Percentiles rank a stretch among this genome's conserved stretches.
phyloP scores from a whole-genome alignment of 2,113 vertebrate genomes.

The Excalfactoria chinensis region DNA sequence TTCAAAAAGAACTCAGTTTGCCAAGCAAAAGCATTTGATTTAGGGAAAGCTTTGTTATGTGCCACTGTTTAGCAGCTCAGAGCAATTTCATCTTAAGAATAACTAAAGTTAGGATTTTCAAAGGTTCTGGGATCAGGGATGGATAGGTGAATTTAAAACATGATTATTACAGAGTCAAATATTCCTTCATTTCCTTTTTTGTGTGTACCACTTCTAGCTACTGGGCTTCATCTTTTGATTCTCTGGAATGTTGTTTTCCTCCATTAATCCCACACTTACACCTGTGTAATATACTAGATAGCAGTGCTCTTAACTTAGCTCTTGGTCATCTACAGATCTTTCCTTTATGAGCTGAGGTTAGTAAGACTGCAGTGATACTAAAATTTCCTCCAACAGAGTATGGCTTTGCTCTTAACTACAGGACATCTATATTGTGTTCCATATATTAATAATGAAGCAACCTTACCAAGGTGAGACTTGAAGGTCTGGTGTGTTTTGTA shows the following conservation, averaged over 20 bases:
- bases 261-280: not conserved
- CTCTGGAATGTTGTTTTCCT: not conserved
- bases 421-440: not conserved
- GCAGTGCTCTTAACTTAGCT: not conserved
- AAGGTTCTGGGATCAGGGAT: not conserved
- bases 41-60: not conserved
- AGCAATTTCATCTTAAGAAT: not conserved
- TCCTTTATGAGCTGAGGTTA: not conserved
- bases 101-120: not conserved
- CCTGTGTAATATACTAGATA: not conserved
- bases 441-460: not conserved
- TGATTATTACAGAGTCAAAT: not conserved
- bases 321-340: not conserved
- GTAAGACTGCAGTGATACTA: not conserved
- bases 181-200: not conserved
- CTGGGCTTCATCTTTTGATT: not conserved
- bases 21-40: not conserved
- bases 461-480: not conserved
- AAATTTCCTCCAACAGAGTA: not conserved
- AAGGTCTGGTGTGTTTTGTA: not conserved
- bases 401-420: not conserved
- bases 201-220: not conserved
- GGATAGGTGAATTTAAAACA: not conserved
- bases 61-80: not conserved
- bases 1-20: not conserved